Percentiles rank a stretch among this genome's conserved stretches.
phyloP scores from a whole-genome alignment of 2,113 vertebrate species.

The Perca flavescens region DNA sequence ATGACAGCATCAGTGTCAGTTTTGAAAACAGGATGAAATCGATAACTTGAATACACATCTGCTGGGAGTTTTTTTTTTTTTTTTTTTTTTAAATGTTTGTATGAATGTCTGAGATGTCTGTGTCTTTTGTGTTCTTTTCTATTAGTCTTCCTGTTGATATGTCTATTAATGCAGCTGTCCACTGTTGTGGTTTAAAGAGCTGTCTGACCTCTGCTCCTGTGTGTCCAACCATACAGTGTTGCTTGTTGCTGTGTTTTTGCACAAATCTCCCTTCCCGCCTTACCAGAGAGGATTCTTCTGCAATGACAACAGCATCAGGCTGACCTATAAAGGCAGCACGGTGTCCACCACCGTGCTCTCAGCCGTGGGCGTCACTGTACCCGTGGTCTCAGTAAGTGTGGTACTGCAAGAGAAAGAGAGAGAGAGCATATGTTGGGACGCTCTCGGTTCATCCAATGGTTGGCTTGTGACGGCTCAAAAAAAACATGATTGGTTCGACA shows the following conservation, averaged over 20 bases:
- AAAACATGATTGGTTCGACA: conserved; percentile 18
- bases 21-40: background rate
- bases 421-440: conserved; percentile 22
- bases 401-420: conserved; percentile 50
- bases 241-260: conserved; percentile 77
- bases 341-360: conserved; percentile 79
- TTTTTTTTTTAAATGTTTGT: conserved; percentile 2
- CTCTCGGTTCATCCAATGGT: conserved; percentile 39
- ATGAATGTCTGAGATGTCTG: background rate
- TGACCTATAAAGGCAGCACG: conserved; percentile 80
- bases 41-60: background rate
- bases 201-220: conserved; percentile 49
- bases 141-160: background rate
- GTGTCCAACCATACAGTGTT: conserved; percentile 72
- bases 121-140: background rate
- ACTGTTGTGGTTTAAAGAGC: conserved; percentile 3
- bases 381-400: conserved; percentile 86
- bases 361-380: conserved; percentile 80
- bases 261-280: conserved; percentile 75
- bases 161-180: background rate
- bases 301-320: conserved; percentile 71
- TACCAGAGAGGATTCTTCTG: conserved; percentile 82
- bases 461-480: conserved; percentile 26
- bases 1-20: background rate
- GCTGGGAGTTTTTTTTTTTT: background rate